A percentile compares a stretch with the other conserved stretches of the same genome.
Evolutionary conservation across 92 coral and sea anemone genomes (phyloP).

Genomic region (Umimayanthus kanabou): DNA sequence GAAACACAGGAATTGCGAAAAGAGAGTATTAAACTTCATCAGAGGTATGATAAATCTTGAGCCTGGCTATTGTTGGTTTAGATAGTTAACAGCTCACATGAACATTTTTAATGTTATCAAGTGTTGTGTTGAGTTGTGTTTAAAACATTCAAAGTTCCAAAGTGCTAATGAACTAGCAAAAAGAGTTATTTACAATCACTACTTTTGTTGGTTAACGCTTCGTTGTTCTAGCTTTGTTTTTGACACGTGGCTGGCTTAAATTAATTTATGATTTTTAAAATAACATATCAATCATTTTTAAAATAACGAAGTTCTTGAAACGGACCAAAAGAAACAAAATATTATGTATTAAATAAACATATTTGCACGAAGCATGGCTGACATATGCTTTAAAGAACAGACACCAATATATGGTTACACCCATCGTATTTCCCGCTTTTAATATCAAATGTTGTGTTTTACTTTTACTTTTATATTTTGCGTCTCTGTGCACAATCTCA

Average conservation of each 20-base stretch:
- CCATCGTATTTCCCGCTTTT: no score
- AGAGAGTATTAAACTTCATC: slow-evolving; percentile 74
- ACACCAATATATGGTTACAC: no score
- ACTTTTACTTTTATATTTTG: no score
- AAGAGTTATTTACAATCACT: not conserved
- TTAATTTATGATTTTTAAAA: not conserved
- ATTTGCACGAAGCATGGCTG: not conserved
- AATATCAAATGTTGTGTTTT: no score
- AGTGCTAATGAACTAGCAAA: not conserved
- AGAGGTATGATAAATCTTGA: slow-evolving; percentile 49
- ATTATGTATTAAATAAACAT: no score
- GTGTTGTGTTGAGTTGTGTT: not conserved
- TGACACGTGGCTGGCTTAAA: not conserved
- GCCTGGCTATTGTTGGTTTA: no score
- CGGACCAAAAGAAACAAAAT: not conserved
- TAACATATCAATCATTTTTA: not conserved
- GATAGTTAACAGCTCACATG: not conserved
- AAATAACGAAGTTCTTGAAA: no score
- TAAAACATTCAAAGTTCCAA: no score
- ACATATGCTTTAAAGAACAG: not conserved
- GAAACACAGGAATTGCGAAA: slow-evolving; percentile 69
- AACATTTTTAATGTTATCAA: not conserved
- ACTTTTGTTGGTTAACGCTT: not conserved
- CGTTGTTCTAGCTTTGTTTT: not conserved
- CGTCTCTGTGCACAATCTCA: no score